phyloP scores from a whole-genome alignment of 2,797 vertebrate genomes.

The Danio jaintianensis region DNA sequence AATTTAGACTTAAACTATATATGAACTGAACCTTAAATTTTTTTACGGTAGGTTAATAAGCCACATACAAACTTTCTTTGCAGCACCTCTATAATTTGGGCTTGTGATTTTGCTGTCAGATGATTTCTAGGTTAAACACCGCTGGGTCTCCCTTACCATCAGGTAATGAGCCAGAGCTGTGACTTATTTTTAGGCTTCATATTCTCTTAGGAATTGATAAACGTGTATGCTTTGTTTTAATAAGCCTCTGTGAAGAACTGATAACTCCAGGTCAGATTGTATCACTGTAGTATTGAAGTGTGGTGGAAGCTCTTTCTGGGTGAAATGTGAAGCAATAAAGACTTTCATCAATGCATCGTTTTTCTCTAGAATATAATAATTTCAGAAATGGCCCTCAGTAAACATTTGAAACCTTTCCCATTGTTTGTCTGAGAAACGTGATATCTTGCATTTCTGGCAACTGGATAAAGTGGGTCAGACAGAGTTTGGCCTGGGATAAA shows the following conservation, averaged over 20 bases:
- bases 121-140: conserved; percentile 5
- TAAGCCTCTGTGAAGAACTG: conserved; percentile 3
- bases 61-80: not conserved
- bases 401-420: conserved; percentile 5
- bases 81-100: not conserved
- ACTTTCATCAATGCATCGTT: not conserved
- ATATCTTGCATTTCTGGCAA: conserved; percentile 34
- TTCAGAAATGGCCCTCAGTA: conserved; percentile 9
- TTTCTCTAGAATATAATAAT: not conserved
- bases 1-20: too few relatives aligned
- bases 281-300: conserved; percentile 13
- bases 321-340: not conserved
- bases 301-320: not conserved
- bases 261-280: conserved; percentile 37
- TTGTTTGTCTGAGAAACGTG: conserved; percentile 43
- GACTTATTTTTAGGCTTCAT: not conserved
- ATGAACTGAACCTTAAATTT: too few relatives aligned
- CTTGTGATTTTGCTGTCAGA: not conserved
- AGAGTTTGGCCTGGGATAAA: conserved; percentile 43
- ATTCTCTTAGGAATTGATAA: conserved; percentile 12
- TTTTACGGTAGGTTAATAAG: not conserved
- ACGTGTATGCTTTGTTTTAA: conserved; percentile 5
- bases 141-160: conserved; percentile 12
- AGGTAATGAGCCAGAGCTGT: not conserved
- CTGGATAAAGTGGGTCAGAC: conserved; percentile 56